Percentiles rank a stretch among this genome's conserved stretches.
Evolutionary conservation across 2,888 invertebrate species (phyloP).

Genomic region (Linnaemya vulpina): DNA sequence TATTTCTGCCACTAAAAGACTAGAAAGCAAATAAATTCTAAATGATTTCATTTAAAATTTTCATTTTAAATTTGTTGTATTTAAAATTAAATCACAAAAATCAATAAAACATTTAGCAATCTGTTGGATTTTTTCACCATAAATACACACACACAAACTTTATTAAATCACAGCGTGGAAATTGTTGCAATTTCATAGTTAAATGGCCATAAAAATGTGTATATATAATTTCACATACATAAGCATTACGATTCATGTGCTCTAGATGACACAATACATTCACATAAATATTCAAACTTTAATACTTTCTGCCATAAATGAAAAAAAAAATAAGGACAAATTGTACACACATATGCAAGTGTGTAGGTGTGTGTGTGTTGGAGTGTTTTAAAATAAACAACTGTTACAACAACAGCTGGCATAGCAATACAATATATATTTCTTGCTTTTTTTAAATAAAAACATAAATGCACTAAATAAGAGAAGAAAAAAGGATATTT

Average conservation of each 20-base stretch:
- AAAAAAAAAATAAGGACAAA: conserved; percentile 24
- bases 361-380: conserved; percentile 13
- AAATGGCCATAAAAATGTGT: conserved; percentile 62
- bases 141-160: not conserved
- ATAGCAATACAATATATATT: conserved; percentile 33
- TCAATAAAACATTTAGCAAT: conserved; percentile 30
- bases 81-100: conserved; percentile 14
- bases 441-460: not conserved
- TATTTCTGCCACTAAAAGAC: no score
- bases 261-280: conserved; percentile 14
- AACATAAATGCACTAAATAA: conserved; percentile 30
- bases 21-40: not conserved
- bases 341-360: not conserved
- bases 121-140: not conserved
- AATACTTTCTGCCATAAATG: not conserved
- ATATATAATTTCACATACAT: conserved; percentile 17
- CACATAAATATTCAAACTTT: not conserved
- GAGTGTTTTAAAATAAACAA: conserved; percentile 17
- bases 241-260: conserved; percentile 22
- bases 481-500: not conserved
- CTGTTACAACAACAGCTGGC: conserved; percentile 54
- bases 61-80: not conserved
- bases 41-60: not conserved
- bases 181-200: conserved; percentile 64
- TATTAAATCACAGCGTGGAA: conserved; percentile 50